Conservation (phyloP, 2,888 invertebrate species). For the Ligdia adustata region DNA sequence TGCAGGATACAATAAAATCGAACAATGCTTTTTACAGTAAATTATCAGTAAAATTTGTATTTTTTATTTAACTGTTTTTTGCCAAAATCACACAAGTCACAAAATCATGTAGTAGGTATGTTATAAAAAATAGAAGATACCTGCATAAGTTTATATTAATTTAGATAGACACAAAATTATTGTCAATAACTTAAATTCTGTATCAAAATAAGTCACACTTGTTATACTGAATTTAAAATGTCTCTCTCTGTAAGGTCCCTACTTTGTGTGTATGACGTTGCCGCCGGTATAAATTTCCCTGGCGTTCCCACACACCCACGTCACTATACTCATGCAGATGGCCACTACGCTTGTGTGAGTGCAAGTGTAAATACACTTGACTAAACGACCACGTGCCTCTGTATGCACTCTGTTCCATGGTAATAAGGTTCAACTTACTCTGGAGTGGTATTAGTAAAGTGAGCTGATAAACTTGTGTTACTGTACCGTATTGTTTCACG, state of each 20-base stretch:
- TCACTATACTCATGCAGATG: constrained; percentile 60
- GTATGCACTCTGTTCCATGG: constrained; percentile 41
- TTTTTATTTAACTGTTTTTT: too few relatives aligned
- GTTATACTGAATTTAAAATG: background rate
- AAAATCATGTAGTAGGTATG: too few relatives aligned
- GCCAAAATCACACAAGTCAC: too few relatives aligned
- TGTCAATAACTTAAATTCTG: too few relatives aligned
- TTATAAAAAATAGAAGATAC: too few relatives aligned
- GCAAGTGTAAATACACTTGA: constrained; percentile 55
- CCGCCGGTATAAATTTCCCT: constrained; percentile 73
- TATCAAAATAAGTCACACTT: too few relatives aligned
- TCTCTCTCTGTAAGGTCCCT: background rate
- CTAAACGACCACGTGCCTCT: constrained; percentile 39
- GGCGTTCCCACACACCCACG: constrained; percentile 73
- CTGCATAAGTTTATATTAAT: too few relatives aligned
- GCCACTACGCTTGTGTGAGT: constrained; percentile 58
- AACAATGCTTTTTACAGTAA: too few relatives aligned
- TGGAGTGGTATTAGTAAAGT: constrained; percentile 39
- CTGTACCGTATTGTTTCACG: constrained; percentile 84
- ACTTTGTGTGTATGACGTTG: constrained; percentile 6
- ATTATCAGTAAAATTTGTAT: too few relatives aligned
- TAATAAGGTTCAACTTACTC: constrained; percentile 46
- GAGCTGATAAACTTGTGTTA: constrained; percentile 68
- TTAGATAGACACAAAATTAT: too few relatives aligned
- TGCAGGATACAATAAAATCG: too few relatives aligned